phyloP scores from a whole-genome alignment of 2,113 vertebrate species.

The Thunnus thynnus region DNA sequence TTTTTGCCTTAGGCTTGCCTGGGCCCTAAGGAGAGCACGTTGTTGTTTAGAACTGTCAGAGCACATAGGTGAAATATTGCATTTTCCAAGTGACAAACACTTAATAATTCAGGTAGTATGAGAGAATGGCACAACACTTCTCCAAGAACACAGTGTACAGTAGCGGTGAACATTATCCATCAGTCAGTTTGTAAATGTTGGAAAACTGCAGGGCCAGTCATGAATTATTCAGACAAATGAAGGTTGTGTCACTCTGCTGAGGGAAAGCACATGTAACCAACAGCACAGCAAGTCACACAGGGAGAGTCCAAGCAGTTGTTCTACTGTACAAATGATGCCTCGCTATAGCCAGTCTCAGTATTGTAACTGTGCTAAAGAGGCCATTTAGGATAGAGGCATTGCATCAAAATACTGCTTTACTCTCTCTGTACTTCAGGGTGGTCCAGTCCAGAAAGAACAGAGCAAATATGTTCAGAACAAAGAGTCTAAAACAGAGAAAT shows the following conservation, averaged over 20 bases:
- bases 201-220: not conserved
- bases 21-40: not conserved
- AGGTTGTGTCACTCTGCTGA: conserved; percentile 32
- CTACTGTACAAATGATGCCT: not conserved
- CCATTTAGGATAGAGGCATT: not conserved
- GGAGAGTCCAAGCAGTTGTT: not conserved
- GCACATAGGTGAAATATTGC: not conserved
- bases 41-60: not conserved
- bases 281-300: not conserved
- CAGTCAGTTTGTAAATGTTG: conserved; percentile 38
- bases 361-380: not conserved
- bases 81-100: conserved; percentile 17
- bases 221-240: conserved; percentile 59
- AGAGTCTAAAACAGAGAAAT: not conserved
- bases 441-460: too few species aligned
- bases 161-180: conserved; percentile 24
- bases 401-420: not conserved
- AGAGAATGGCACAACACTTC: conserved; percentile 20
- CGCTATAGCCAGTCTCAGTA: not conserved
- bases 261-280: conserved; percentile 24
- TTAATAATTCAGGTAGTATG: conserved; percentile 43
- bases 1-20: not conserved
- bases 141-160: conserved; percentile 28
- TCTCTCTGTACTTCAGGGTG: not conserved
- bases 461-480: not conserved